Conservation (phyloP, 2,888 invertebrate genomes). For the Strigamia maritima region DNA sequence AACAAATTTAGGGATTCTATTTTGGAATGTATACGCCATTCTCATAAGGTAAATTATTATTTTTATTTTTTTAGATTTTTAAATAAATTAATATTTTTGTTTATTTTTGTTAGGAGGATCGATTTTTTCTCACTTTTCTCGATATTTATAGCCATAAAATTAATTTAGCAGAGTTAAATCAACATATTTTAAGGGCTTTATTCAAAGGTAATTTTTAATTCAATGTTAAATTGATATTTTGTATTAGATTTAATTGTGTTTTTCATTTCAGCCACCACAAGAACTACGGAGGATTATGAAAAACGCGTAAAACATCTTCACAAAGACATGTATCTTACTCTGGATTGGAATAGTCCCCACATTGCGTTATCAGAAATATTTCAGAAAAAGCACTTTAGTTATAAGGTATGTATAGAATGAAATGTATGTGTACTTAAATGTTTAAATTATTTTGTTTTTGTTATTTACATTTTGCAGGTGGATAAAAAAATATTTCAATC, state of each 20-base stretch:
- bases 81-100: neutral
- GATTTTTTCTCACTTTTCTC: conserved; percentile 50
- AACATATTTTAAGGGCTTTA: conserved; percentile 50
- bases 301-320: conserved; percentile 41
- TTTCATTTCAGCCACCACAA: conserved; percentile 33
- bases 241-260: conserved; percentile 25
- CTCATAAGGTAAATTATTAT: conserved; percentile 48
- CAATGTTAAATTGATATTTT: neutral
- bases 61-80: neutral
- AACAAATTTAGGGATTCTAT: conserved; percentile 51
- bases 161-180: conserved; percentile 50
- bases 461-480: conserved; percentile 42
- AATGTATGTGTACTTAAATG: neutral
- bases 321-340: conserved; percentile 49
- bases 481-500: conserved; percentile 50
- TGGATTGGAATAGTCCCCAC: conserved; percentile 52
- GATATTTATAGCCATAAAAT: conserved; percentile 49
- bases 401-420: neutral
- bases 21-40: conserved; percentile 50
- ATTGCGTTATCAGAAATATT: conserved; percentile 50
- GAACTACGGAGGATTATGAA: neutral
- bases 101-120: conserved; percentile 46
- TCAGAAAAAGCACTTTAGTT: conserved; percentile 43
- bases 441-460: neutral
- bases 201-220: conserved; percentile 49